These are phyloP conservation scores for Gnatocerus cornutus DNA, from an alignment of 2,888 invertebrate genomes.

Conservation along the genomic window DNA sequence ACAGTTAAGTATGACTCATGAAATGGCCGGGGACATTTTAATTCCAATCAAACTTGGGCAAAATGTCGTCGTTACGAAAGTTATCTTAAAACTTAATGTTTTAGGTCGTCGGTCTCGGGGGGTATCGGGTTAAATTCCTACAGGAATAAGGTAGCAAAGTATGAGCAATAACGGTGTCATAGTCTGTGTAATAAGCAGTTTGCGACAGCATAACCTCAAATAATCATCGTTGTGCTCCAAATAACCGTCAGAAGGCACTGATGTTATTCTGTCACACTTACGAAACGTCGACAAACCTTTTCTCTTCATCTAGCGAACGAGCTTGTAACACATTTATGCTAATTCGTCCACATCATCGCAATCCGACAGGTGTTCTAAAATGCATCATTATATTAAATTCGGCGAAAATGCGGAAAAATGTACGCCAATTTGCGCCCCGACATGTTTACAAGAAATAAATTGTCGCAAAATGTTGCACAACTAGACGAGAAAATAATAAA, in stretches of 20 bases:
- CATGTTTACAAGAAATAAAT: slow-evolving; percentile 7
- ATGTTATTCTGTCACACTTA: slow-evolving; percentile 27
- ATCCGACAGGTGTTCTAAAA: slow-evolving; percentile 37
- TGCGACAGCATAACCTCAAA: slow-evolving; percentile 55
- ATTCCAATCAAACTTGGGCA: slow-evolving; percentile 40
- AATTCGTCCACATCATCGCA: slow-evolving; percentile 28
- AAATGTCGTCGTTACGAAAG: slow-evolving; percentile 38
- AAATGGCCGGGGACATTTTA: slow-evolving; percentile 22
- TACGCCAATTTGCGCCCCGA: slow-evolving; percentile 5
- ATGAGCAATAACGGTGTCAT: slow-evolving; percentile 49
- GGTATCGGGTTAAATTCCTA: slow-evolving; percentile 44
- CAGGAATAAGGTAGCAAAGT: slow-evolving; percentile 44
- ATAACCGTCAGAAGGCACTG: slow-evolving; percentile 32
- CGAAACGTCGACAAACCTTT: slow-evolving; percentile 23
- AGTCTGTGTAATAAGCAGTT: slow-evolving; percentile 56
- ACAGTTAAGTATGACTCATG: slow-evolving; percentile 29
- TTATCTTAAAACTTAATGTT: slow-evolving; percentile 45
- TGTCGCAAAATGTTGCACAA: slow-evolving; percentile 17
- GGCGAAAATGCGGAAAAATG: slow-evolving; percentile 11
- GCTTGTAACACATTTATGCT: slow-evolving; percentile 26
- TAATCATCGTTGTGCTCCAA: slow-evolving; percentile 46
- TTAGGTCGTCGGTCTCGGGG: slow-evolving; percentile 26
- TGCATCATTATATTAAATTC: slow-evolving; percentile 32
- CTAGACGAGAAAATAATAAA: slow-evolving; percentile 20
- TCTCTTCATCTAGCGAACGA: slow-evolving; percentile 16